Conservation (phyloP, 1,140 invertebrate genomes). For the Aphis gossypii region DNA sequence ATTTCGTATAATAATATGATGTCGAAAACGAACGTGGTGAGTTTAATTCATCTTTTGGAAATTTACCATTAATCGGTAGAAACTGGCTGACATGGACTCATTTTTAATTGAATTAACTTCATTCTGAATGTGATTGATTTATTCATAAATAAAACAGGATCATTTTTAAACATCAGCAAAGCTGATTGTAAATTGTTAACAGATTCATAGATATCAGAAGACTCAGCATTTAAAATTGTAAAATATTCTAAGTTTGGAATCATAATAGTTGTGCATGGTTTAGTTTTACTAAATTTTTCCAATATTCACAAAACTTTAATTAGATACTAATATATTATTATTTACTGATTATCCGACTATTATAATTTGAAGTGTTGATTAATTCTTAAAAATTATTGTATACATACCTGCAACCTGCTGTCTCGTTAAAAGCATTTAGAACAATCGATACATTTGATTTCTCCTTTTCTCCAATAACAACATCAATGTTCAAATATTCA, state of each 20-base stretch:
- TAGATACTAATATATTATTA: background rate
- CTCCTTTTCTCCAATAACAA: background rate
- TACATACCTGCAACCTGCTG: background rate
- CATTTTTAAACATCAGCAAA: conserved; percentile 8
- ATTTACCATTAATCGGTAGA: conserved; percentile 8
- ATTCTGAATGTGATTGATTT: background rate
- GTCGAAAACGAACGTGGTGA: background rate
- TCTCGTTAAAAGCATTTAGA: background rate
- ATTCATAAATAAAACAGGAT: conserved; percentile 30
- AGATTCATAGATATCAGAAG: conserved; percentile 1
- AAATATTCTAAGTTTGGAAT: background rate
- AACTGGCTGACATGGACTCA: conserved; percentile 7
- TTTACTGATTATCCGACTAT: background rate
- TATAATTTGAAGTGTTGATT: background rate
- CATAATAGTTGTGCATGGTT: background rate
- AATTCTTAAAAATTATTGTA: background rate
- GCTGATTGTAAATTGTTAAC: conserved; percentile 1
- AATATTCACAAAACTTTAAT: background rate
- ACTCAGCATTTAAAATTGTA: background rate
- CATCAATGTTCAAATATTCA: background rate
- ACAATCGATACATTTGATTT: background rate
- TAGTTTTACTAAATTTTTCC: background rate
- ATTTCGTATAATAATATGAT: conserved; percentile 24
- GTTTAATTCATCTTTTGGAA: conserved; percentile 9
- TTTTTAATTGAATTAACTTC: background rate